Evolutionary conservation across 2,113 vertebrate genomes (phyloP), one percentile per base, ranked within the genome.

Genomic region (Corvus cornix): DNA sequence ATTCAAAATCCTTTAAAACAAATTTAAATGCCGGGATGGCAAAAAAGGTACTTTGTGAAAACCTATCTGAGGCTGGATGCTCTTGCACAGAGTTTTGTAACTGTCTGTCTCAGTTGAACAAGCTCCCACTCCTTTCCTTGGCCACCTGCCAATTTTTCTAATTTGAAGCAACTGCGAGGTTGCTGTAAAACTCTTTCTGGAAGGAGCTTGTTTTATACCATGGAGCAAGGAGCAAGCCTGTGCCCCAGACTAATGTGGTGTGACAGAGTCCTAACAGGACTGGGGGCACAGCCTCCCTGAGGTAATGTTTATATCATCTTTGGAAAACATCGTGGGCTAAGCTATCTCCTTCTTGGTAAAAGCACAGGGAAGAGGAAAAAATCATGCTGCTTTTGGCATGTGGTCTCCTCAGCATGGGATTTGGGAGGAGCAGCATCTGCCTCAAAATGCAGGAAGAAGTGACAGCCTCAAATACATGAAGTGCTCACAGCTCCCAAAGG

Each of bases 111-210:
- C 96, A 35, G 95, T 96, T 98, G 95, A 98, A 96, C 95, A 93
- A 93, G 97, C 95, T 96, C 97, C 96, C 43, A 92, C 98, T 98
- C 97, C 96, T 97, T 97, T 93, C 97, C 92, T 93, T 94, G 87
- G 96, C 88, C 87, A 88, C 90, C 96, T 95, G 98, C 98, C 98
- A 98, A 62, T 68, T 93, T 95, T 97, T 97, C 90, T 98, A 98
- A 98, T 98, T 97, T 98, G 98, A 98, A 98, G 98, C 98, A 98
- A 98, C 98, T 98, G 98, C 43, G 92, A 97, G 97, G 95, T 97
- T 93, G 94, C 97, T 97, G 84, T 97, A 95, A 98, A 97, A 97
- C 93, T 97, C 95, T 95, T 95, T 85, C 97, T 97, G 96, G 96
- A 97, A 97, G 97, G 95, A 94, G 89, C 85, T 95, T 31, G 23